Evolutionary conservation across 2,888 invertebrate species (phyloP), one percentile per base, ranked within the genome.

Genomic region (Tricholauxania praeusta): DNA sequence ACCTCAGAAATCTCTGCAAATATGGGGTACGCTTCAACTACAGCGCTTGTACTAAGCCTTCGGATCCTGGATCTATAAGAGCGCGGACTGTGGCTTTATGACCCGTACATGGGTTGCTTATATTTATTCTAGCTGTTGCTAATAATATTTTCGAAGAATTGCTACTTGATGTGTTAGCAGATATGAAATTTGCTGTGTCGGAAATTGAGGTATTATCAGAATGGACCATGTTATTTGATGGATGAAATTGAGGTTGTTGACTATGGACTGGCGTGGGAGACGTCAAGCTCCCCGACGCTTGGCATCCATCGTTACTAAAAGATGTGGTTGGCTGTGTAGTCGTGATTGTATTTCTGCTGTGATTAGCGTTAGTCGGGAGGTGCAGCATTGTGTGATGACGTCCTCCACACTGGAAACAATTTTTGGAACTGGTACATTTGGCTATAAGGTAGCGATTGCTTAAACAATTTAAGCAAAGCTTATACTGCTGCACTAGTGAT

Each of bases 381-480:
- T 63, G 63, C 15, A 48, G n/a, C 3, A 63, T 39, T 2, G 55
- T 55, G 55, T 55, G 19, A 8, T 55, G 55, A n/a, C 14, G 15
- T 55, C 17, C n/a, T 55, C 55, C 55, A 55, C 55, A 55, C 19
- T 19, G 12, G 12, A 55, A 6, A 19, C 55, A 55, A 17, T 55
- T 55, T 14, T 55, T 55, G 12, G 19, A 19, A 15, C 55, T 55
- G 12, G 55, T 5, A 19, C 55, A 55, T 55, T 55, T 17, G 6
- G 57, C 14, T 10, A 28, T 19, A 17, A 19, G 5, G 3, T 22
- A 22, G 10, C 22, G 3, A 17, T 15, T 19, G 39, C 52, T 12
- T 32, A 53, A 12, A 17, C 53, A 66, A 52, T 53, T 66, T 39
- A 53, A 12, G 32, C 66, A 66, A 17, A 53, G 53, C 12, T 53